Evolutionary conservation across 2,113 vertebrate species (phyloP).

Genomic region (Dromiciops gliroides): DNA sequence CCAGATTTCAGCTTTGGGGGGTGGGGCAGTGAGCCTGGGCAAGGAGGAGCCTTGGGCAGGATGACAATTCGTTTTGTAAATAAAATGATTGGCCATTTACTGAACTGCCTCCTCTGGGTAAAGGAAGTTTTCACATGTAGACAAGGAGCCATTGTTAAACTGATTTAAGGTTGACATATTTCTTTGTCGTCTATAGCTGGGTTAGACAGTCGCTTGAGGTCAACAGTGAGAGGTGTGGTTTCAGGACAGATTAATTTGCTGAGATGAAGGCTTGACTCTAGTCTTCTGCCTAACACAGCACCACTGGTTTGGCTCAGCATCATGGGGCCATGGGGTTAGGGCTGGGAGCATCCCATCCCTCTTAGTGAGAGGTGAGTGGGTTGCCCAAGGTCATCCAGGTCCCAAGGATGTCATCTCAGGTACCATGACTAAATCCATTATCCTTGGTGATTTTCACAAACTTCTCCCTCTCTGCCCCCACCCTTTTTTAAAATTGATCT

Average conservation of each 20-base stretch:
- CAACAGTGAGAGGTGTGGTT: background rate
- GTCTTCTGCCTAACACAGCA: background rate
- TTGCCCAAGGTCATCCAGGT: background rate
- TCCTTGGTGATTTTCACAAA: background rate
- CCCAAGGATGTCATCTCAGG: background rate
- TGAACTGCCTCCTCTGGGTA: background rate
- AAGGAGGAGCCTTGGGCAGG: background rate
- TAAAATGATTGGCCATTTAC: background rate
- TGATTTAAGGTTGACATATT: background rate
- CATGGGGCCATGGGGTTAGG: background rate
- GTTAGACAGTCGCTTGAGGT: background rate
- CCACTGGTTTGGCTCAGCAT: background rate
- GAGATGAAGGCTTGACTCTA: background rate
- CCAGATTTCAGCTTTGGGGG: background rate
- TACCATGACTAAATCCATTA: background rate
- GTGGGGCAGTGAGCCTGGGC: background rate
- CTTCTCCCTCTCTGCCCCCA: background rate
- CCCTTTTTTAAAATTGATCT: background rate
- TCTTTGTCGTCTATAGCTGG: background rate
- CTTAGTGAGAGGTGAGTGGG: background rate
- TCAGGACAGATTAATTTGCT: background rate
- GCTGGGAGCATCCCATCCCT: background rate
- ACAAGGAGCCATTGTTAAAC: background rate
- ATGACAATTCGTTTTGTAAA: slow-evolving; percentile 28
- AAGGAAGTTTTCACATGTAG: background rate